Base-by-base conservation (phyloP, 2,113 vertebrate genomes). In the Elgaria multicarinata region DNA sequence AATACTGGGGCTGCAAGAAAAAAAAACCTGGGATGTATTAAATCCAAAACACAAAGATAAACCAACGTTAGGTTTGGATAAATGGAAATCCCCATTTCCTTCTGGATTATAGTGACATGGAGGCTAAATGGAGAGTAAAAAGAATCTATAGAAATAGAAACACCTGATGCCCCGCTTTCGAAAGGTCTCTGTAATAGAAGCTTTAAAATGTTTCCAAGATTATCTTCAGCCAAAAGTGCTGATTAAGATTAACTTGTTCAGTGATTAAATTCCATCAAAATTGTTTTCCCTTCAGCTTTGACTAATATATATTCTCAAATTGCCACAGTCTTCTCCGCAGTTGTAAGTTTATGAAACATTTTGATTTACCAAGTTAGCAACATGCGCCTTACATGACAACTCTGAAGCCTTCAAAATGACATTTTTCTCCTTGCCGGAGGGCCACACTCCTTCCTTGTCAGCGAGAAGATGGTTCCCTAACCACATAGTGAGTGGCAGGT, bases 351-450 rank as follows among this genome's bases (percentile, higher is more conserved):
- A 20, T 53, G 10, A 53, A 14, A 22, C 13, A 71, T 69, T 87
- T 69, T 90, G 83, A 89, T 75, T 12, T 93, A 87, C 53, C 90
- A 90, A 86, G 64, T 85, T 80, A 90, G 90, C 90, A 91, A 87
- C 2, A 91, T 46, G 71, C 93, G 95, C 87, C 90, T 94, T 93
- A 71, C 58, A 53, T 85, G 53, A 90, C 90, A 91, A 71, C 44
- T 88, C 14, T 80, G 85, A 93, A 89, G 72, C 86, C 50, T 82
- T 92, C 85, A 87, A 72, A 93, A 67, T 0, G 36, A 50, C 76
- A 84, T 76, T 92, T 72, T 89, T 86, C 76, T 86, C 14, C 50
- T 74, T 64, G 85, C 87, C 88, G 87, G 83, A 0, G 0, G 71
- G 92, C 81, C 69, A 77, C 87, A 90, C 88, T 39, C 50, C 1